phyloP scores from a whole-genome alignment of 2,888 invertebrate genomes.

The Biston stratarius region DNA sequence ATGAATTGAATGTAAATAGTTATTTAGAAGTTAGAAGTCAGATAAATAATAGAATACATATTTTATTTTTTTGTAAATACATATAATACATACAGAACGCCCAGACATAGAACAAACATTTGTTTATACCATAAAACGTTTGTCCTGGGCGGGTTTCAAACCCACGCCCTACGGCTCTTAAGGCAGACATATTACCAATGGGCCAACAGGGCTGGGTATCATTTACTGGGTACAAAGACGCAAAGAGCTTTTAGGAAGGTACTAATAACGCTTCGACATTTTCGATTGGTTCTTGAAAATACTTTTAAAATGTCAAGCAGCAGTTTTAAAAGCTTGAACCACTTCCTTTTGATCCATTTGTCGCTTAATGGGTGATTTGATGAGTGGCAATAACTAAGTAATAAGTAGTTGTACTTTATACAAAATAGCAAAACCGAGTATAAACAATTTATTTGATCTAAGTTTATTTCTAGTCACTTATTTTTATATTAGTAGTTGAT shows the following conservation, averaged over 20 bases:
- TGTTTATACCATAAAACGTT: too few relatives aligned
- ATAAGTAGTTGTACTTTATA: not conserved
- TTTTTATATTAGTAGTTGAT: not conserved
- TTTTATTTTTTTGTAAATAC: too few relatives aligned
- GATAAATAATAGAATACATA: too few relatives aligned
- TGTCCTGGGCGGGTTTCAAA: too few relatives aligned
- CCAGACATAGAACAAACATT: too few relatives aligned
- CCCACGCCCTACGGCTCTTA: too few relatives aligned
- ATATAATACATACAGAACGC: too few relatives aligned
- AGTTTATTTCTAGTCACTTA: not conserved
- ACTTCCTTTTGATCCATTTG: not conserved
- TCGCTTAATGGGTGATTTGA: not conserved
- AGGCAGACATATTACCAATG: too few relatives aligned
- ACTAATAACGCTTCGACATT: not conserved
- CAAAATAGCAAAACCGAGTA: not conserved
- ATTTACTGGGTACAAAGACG: constrained; percentile 8
- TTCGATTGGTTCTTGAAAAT: constrained; percentile 1
- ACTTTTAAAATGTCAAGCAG: constrained; percentile 9
- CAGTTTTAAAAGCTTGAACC: constrained; percentile 1
- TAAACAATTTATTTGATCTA: not conserved
- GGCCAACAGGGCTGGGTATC: too few relatives aligned
- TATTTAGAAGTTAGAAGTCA: too few relatives aligned
- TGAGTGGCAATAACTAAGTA: not conserved
- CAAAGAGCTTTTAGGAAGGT: constrained; percentile 2
- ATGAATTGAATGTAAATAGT: too few relatives aligned